A percentile compares a stretch with the other conserved stretches of the same genome.
Evolutionary conservation across 2,888 invertebrate species (phyloP).

Genomic region (Drosophila anceps): DNA sequence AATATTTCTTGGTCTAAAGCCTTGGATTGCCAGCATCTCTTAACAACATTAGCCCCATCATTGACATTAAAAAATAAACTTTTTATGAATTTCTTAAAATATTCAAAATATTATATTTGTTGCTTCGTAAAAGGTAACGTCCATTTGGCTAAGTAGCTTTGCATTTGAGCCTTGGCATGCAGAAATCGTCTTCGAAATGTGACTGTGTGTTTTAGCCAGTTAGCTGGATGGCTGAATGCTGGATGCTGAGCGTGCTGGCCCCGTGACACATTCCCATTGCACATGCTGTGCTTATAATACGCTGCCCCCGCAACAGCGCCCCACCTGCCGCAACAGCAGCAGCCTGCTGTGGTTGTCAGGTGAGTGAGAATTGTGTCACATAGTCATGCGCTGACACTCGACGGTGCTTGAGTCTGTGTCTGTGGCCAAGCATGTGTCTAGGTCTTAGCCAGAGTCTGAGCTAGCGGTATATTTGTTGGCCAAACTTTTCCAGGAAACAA

Average conservation of each 20-base stretch:
- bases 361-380: conserved; percentile 84
- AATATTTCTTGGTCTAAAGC: too few species aligned
- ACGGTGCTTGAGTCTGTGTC: conserved; percentile 24
- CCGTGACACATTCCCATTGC: conserved; percentile 75
- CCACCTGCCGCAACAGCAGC: conserved; percentile 27
- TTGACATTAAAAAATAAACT: background rate
- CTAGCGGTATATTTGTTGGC: conserved; percentile 66
- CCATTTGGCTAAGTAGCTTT: conserved; percentile 18
- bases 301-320: conserved; percentile 55
- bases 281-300: conserved; percentile 68
- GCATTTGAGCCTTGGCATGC: conserved; percentile 25
- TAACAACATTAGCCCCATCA: background rate
- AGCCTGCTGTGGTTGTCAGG: conserved; percentile 67
- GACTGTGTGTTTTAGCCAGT: conserved; percentile 25
- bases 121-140: conserved; percentile 6
- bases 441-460: conserved; percentile 48
- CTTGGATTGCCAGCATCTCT: too few species aligned
- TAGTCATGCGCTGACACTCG: conserved; percentile 77
- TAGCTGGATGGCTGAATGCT: conserved; percentile 15
- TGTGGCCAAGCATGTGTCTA: conserved; percentile 35
- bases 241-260: conserved; percentile 72
- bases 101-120: conserved; percentile 1
- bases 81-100: background rate
- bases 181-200: conserved; percentile 36
- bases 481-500: conserved; percentile 77